These are phyloP conservation scores for Tribolium madens DNA, from an alignment of 1,140 invertebrate species.

Conservation along the genomic window DNA sequence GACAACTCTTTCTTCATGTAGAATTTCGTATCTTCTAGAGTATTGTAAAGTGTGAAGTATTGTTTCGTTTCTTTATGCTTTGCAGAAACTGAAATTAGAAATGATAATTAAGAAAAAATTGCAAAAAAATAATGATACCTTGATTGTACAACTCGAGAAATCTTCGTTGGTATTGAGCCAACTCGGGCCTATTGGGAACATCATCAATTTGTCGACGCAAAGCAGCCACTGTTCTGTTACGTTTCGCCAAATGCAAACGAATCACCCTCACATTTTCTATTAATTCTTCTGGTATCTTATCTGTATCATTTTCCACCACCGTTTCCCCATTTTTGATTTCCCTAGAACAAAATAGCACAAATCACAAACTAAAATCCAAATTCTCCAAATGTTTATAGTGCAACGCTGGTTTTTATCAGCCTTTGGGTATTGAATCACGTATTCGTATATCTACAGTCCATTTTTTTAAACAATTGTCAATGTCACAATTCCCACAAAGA, in stretches of 20 bases:
- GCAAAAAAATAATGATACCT: slow-evolving; percentile 77
- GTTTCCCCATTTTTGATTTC: slow-evolving; percentile 67
- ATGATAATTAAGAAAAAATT: background rate
- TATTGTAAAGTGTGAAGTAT: slow-evolving; percentile 97
- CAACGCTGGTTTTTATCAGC: too few relatives aligned
- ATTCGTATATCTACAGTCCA: too few relatives aligned
- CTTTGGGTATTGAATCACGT: too few relatives aligned
- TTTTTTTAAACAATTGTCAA: too few relatives aligned
- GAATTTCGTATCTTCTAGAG: slow-evolving; percentile 91
- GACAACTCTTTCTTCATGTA: slow-evolving; percentile 93
- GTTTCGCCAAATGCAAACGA: slow-evolving; percentile 79
- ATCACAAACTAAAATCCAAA: too few relatives aligned
- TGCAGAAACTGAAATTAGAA: slow-evolving; percentile 81
- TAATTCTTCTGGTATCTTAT: slow-evolving; percentile 68
- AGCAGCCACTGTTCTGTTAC: slow-evolving; percentile 84
- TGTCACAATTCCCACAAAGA: too few relatives aligned
- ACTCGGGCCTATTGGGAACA: slow-evolving; percentile 90
- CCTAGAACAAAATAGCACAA: slow-evolving; percentile 57
- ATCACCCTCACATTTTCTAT: slow-evolving; percentile 70
- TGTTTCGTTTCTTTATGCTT: slow-evolving; percentile 98
- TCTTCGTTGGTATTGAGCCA: slow-evolving; percentile 94
- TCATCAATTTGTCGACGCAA: slow-evolving; percentile 88
- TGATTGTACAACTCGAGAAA: slow-evolving; percentile 98
- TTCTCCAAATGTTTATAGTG: too few relatives aligned
- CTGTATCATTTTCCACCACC: slow-evolving; percentile 66